Evolutionary conservation across 2,888 invertebrate species (phyloP), one percentile per base, ranked within the genome.

Genomic region (Drosophila ezoana): DNA sequence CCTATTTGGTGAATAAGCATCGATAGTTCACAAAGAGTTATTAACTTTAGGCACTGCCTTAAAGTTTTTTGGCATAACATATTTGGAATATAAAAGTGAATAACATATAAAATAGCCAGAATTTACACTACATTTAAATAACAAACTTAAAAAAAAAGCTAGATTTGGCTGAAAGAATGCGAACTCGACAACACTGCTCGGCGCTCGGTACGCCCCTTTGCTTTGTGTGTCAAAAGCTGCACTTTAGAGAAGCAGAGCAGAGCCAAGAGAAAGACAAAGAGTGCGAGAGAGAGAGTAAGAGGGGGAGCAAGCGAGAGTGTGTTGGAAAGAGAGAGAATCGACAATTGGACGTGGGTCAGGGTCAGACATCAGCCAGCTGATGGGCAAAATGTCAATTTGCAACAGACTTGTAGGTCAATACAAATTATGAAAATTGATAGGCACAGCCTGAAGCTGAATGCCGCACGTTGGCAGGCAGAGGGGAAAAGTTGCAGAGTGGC

Each of bases 401-500:
- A 14, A 41, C 3, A 5, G 61, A 53, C 53, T 66, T 60, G 61
- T 67, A 49, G 74, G 72, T 61, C 72, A 73, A 54, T 63, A 58
- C 62, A 63, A 68, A 73, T 68, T 63, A 72, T 74, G 56, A 48
- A 53, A 68, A 73, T 68, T 68, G 52, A 72, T 52, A 33, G 44
- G 33, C 47, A 57, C 13, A 16, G 20, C 14, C 4, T 8, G 14
- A 51, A 14, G 51, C 51, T 6, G 14, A 14, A 14, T 51, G 35
- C 28, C 28, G 8, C 28, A 28, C 28, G 28, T 28, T 28, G 28
- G 23, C 23, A 23, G n/a, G 14, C 9, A 14, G 14, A 1, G n/a
- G 11, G 20, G 14, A 11, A 18, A 33, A 32, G 13, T 6, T 5
- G 20, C 20, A 20, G 1, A 5, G 20, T 5, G 20, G 5, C 23